phyloP scores from a whole-genome alignment of 2,888 invertebrate genomes.

The Mythimna albipuncta region DNA sequence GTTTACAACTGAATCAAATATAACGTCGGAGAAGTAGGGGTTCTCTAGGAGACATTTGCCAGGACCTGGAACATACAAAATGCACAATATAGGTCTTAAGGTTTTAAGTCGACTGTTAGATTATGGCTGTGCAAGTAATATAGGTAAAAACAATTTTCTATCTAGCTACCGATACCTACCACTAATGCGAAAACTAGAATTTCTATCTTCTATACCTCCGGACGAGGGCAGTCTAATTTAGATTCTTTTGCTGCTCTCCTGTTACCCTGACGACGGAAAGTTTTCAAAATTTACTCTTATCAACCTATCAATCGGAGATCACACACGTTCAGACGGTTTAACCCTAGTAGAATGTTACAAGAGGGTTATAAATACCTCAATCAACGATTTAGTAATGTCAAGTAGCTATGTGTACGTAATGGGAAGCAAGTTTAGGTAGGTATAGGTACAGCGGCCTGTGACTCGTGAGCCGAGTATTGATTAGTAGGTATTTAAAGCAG shows the following conservation, averaged over 20 bases:
- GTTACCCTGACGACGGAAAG: background rate
- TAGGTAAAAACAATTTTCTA: background rate
- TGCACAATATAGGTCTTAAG: background rate
- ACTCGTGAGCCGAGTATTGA: background rate
- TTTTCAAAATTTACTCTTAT: background rate
- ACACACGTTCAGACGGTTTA: background rate
- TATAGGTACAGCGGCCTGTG: background rate
- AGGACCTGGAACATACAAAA: constrained; percentile 64
- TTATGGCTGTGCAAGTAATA: too few relatives aligned
- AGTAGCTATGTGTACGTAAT: background rate
- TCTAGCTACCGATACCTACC: background rate
- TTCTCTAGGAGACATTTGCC: constrained; percentile 68
- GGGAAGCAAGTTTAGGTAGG: constrained; percentile 2
- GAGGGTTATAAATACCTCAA: background rate
- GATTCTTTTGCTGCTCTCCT: background rate
- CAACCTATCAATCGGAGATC: background rate
- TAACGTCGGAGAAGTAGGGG: constrained; percentile 70
- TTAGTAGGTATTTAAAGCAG: background rate
- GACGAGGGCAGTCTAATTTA: background rate
- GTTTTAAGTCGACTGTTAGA: too few relatives aligned
- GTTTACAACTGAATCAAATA: constrained; percentile 64
- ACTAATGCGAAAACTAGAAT: background rate
- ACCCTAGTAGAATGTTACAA: too few relatives aligned
- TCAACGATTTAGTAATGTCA: too few relatives aligned
- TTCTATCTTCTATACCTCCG: background rate